Conservation (phyloP, 2,113 vertebrate species). For the Motacilla tschutschensis region DNA sequence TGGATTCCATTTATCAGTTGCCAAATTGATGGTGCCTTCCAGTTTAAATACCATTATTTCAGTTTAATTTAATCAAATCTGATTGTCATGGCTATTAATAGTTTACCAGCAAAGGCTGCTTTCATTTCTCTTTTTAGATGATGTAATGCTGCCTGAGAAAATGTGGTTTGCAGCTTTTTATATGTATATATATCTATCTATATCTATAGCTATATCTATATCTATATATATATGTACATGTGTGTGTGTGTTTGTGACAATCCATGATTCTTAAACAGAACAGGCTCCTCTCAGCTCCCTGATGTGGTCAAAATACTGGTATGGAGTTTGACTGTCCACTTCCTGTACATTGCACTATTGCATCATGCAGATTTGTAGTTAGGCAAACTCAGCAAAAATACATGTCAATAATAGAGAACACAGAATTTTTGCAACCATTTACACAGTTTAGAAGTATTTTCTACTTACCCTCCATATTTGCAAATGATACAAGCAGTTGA, state of each 20-base stretch:
- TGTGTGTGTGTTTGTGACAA: not conserved
- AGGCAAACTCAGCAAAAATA: not conserved
- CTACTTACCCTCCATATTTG: not conserved
- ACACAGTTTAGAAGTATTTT: not conserved
- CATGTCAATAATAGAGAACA: not conserved
- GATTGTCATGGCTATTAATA: not conserved
- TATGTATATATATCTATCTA: rapidly evolving
- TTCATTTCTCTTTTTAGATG: not conserved
- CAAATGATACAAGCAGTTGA: not conserved
- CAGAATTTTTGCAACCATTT: not conserved
- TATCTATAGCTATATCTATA: rapidly evolving
- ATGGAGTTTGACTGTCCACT: not conserved
- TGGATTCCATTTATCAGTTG: not conserved
- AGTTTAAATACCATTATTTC: not conserved
- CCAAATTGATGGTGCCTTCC: not conserved
- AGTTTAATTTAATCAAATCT: slow-evolving; percentile 6
- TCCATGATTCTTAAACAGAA: not conserved
- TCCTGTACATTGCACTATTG: not conserved
- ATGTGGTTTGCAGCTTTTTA: not conserved
- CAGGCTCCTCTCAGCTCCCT: not conserved
- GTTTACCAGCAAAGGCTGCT: not conserved
- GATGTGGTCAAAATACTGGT: not conserved
- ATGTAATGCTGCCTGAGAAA: not conserved
- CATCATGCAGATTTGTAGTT: not conserved
- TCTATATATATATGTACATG: not conserved